These are phyloP conservation scores for Rhopalosiphum padi DNA, from an alignment of 1,140 invertebrate genomes.

Conservation along the genomic window DNA sequence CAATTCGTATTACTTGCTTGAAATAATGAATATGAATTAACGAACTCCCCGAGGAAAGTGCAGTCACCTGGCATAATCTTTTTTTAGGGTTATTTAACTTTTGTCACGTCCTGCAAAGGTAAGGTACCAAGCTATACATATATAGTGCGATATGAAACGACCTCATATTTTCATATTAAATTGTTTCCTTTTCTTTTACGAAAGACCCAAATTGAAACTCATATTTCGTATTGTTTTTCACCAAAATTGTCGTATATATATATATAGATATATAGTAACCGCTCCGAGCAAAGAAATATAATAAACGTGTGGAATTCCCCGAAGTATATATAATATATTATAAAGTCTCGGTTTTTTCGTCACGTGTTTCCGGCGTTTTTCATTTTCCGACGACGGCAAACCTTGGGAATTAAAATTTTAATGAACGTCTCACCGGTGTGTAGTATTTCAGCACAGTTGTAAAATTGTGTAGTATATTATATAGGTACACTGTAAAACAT, in stretches of 20 bases:
- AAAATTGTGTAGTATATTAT: neutral
- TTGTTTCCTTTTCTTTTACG: neutral
- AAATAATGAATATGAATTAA: neutral
- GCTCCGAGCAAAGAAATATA: constrained; percentile 12
- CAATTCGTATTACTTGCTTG: neutral
- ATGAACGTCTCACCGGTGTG: neutral
- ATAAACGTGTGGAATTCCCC: constrained; percentile 23
- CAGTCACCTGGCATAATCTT: neutral
- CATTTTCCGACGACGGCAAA: neutral
- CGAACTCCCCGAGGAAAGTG: neutral
- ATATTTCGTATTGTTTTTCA: constrained; percentile 33
- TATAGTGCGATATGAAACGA: neutral
- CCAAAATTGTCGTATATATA: neutral
- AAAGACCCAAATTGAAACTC: constrained; percentile 19
- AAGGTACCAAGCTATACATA: neutral
- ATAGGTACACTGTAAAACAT: no score
- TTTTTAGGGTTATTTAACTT: neutral
- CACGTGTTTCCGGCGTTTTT: neutral
- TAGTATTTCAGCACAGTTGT: neutral
- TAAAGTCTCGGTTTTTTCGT: constrained; percentile 24
- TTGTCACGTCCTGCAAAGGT: constrained; percentile 12
- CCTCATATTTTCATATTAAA: constrained; percentile 36
- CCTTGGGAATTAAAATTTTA: constrained; percentile 23
- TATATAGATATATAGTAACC: neutral
- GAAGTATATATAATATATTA: constrained; percentile 24